Base-by-base conservation (phyloP, 2,888 invertebrate genomes). In the Rhagium mordax region DNA sequence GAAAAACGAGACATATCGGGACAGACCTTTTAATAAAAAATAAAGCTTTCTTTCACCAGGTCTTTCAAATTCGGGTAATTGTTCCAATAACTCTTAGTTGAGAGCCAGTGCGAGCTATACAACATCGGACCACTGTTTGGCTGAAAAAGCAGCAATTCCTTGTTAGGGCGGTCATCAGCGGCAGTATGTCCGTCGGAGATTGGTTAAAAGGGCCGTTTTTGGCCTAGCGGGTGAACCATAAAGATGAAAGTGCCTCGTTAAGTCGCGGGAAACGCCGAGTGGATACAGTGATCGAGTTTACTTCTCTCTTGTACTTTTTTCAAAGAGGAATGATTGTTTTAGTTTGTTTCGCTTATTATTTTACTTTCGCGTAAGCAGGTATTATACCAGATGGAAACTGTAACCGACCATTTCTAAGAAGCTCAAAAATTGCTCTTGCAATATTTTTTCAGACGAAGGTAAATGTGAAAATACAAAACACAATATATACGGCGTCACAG, bases 221-320 rank as follows among this genome's bases (percentile, higher is more conserved):
- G 24, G 57, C 67, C 67, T 57, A 41, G 47, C 51, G 57, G 57
- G 67, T 27, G 67, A 47, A 67, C 41, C 67, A 57, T 67, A 55
- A 67, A 67, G 67, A 55, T 21, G 57, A 57, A 67, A 67, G 57
- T 57, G 57, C 55, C 33, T 67, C 67, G 67, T 67, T 67, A 67
- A 51, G 55, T 20, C 41, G 57, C 57, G 67, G 57, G 41, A 21
- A 67, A 67, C 33, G 33, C 55, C 47, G 57, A 67, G 67, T 51
- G 67, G 55, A 41, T 57, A 67, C 57, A 47, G 47, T 41, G 57
- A 67, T 55, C 57, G 41, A 57, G 67, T 33, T 47, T 67, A 57
- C 67, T 67, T 47, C 13, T 51, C 20, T 47, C 20, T 24, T 10
- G 55, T 24, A 16, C 16, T 47, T 57, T 57, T 41, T 16, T 13